Base-by-base conservation (phyloP, 2,113 vertebrate genomes). In the Pseudorectes ferrugineus region DNA sequence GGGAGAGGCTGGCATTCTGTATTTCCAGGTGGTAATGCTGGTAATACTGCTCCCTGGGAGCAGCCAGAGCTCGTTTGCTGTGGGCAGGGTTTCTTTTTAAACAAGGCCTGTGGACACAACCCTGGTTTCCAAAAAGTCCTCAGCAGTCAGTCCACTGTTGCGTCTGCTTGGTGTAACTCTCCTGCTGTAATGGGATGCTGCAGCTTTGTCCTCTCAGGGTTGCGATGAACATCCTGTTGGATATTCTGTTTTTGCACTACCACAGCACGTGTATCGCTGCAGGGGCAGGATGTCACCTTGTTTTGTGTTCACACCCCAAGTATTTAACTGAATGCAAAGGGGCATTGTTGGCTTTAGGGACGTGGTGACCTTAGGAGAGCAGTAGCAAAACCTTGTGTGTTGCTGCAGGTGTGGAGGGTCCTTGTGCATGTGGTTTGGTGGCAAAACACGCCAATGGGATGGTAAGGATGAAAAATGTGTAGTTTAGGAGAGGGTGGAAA, bases 231-330 rank as follows among this genome's bases (percentile, higher is more conserved):
- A 83, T 70, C 29, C 31, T 57, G 6, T 62, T 73, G 46, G 17
- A 24, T 85, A 21, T 42, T 68, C 36, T 76, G 63, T 5, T 92
- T 88, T 62, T 48, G 21, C 23, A 24, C 46, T 42, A 4, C 58
- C 55, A 38, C 0, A 2, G 1, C 2, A 45, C 0, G 0, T 17
- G 23, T 62, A 20, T 80, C 2, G 0, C 40, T 52, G 55, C 51
- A 22, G n/a, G 46, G 51, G 17, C 42, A 62, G 68, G 33, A 65
- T 62, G 36, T 76, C 67, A 80, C 18, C 40, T 77, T 67, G 31
- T 26, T 45, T 65, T 12, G 9, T 38, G 71, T 73, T 78, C 51
- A 25, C 0, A 6, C 4, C 26, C 36, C 45, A 43, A 45, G 15
- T 61, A n/a, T 86, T 73, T 28, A 42, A 80, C 4, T 31, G 57